Conservation (phyloP, 2,113 vertebrate genomes). For the Sakesphorus luctuosus region DNA sequence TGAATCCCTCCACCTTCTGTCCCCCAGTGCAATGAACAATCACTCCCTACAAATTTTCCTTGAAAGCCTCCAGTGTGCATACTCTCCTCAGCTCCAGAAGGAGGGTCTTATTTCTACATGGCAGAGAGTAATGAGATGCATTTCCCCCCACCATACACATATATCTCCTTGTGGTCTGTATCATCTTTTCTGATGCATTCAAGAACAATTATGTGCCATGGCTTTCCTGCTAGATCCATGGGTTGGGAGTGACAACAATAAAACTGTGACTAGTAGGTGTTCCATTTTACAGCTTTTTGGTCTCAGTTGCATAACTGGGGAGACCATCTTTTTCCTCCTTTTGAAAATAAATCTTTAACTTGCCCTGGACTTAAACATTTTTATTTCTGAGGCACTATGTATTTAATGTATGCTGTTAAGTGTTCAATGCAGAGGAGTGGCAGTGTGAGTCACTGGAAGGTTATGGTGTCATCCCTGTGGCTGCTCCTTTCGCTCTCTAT, state of each 20-base stretch:
- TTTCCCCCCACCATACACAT: background rate
- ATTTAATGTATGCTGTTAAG: background rate
- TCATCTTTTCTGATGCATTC: background rate
- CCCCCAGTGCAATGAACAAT: background rate
- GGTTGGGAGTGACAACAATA: background rate
- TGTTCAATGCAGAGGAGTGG: background rate
- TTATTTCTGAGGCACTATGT: background rate
- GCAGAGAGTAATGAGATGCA: background rate
- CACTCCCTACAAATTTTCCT: background rate
- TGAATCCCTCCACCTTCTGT: background rate
- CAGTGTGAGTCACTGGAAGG: background rate
- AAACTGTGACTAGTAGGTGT: accelerated
- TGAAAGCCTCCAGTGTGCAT: background rate
- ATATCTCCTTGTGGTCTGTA: background rate
- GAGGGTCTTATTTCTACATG: background rate
- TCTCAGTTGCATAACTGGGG: background rate
- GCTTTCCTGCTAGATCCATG: background rate
- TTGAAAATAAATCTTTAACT: background rate
- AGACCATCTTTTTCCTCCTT: background rate
- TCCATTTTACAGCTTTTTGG: background rate
- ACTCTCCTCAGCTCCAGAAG: background rate
- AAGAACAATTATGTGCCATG: background rate
- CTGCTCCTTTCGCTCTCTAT: background rate
- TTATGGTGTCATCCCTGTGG: background rate
- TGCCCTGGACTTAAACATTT: background rate